Evolutionary conservation across 1,140 invertebrate genomes (phyloP), one percentile per base, ranked within the genome.

Genomic region (Cyclina sinensis): DNA sequence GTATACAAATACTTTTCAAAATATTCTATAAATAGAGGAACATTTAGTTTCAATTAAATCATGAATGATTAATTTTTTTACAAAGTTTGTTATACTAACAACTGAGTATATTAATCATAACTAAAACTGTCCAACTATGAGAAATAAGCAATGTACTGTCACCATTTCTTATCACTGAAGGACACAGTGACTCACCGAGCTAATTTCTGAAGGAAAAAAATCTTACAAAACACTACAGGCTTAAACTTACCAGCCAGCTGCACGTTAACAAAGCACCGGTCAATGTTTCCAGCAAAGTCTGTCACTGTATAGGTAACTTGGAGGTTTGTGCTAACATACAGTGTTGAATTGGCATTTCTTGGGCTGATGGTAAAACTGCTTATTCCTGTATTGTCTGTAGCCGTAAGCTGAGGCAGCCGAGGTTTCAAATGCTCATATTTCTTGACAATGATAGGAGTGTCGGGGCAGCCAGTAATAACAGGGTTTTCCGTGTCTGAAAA

Each of bases 351-450:
- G 30, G 90, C 92, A 51, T 90, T 78, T 30, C 39, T 9, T 7
- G 90, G 90, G 2, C 14, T 46, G 0, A 91, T 86, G 11, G 74
- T 90, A 35, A 91, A 74, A 11, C 18, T 59, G 9, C 57, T 16
- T 16, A 93, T 48, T 24, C 68, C 62, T 46, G 89, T 86, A 37
- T 93, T 93, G 62, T 93, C 92, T 14, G 46, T 65, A 0, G 82
- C 89, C 1, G 21, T 46, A 0, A 91, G 80, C 37, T 11, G 39
- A 46, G 37, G 54, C 9, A 76, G 83, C 59, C 54, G 84, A 80
- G 65, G 46, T 57, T 18, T 11, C 24, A 89, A 86, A 78, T 14
- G 43, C 27, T n/a, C 88, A 88, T 62, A 65, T 68, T 24, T 76
- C 0, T 12, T 11, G n/a, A 89, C 7, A 0, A n/a, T 7, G 21